Evolutionary conservation across 1,140 invertebrate species (phyloP).

Genomic region (Branchinecta lynchi): DNA sequence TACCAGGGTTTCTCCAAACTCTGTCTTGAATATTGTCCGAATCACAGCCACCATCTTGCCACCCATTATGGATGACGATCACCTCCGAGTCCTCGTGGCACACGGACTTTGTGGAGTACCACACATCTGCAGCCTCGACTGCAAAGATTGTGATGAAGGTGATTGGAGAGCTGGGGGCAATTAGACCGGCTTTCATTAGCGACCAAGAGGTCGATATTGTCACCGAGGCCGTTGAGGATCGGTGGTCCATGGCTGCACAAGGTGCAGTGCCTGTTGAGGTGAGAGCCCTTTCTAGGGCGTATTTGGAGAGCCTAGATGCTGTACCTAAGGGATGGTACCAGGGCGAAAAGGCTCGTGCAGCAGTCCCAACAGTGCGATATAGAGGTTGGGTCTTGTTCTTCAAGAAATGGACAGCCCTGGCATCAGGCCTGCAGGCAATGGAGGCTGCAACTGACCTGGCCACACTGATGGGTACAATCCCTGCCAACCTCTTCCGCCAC

Average conservation of each 20-base stretch:
- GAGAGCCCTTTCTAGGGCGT: background rate
- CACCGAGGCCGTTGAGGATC: background rate
- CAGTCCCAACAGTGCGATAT: background rate
- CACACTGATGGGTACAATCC: background rate
- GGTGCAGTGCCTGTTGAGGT: background rate
- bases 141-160: background rate
- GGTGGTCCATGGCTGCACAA: background rate
- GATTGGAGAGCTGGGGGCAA: background rate
- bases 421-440: background rate
- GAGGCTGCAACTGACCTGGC: background rate
- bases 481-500: background rate
- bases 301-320: background rate
- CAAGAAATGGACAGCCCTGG: background rate
- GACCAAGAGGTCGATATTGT: background rate
- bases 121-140: background rate
- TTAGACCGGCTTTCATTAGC: background rate
- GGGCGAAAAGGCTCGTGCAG: background rate
- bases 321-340: background rate
- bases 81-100: background rate
- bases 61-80: background rate
- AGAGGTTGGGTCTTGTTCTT: background rate
- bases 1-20: background rate
- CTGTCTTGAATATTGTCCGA: background rate
- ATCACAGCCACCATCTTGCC: background rate
- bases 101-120: conserved; percentile 1